Evolutionary conservation across 2,888 invertebrate species (phyloP).

Genomic region (Rotaria socialis): DNA sequence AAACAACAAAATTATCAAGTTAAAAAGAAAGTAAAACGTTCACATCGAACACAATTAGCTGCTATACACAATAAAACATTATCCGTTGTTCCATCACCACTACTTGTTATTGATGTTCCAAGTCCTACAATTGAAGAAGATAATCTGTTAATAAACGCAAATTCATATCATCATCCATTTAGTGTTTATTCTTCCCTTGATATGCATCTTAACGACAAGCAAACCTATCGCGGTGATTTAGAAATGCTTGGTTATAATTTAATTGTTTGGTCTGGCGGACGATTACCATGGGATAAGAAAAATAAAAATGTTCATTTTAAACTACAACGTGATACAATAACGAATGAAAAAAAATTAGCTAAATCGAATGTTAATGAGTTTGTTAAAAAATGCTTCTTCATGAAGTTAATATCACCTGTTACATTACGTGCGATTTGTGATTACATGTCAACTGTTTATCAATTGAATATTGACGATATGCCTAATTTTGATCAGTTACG

Average conservation of each 20-base stretch:
- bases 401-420: constrained; percentile 14
- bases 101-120: not conserved
- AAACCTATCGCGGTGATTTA: constrained; percentile 37
- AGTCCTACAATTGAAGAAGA: constrained; percentile 7
- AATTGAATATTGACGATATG: constrained; percentile 28
- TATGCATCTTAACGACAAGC: constrained; percentile 14
- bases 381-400: constrained; percentile 33
- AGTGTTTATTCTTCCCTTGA: not conserved
- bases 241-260: constrained; percentile 37
- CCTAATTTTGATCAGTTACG: constrained; percentile 28
- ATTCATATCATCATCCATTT: not conserved
- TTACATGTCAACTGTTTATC: constrained; percentile 30
- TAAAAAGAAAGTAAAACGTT: constrained; percentile 27
- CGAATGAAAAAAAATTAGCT: constrained; percentile 14
- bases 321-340: not conserved
- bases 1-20: constrained; percentile 31
- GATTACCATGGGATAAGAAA: constrained; percentile 28
- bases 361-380: constrained; percentile 35
- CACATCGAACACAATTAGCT: constrained; percentile 2
- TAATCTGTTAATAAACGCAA: not conserved
- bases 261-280: constrained; percentile 18
- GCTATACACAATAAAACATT: constrained; percentile 13
- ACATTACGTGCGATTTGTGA: constrained; percentile 25
- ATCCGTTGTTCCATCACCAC: not conserved
- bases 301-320: not conserved